Base-by-base conservation (phyloP, 2,888 invertebrate genomes). In the Hypomecis atomaria region DNA sequence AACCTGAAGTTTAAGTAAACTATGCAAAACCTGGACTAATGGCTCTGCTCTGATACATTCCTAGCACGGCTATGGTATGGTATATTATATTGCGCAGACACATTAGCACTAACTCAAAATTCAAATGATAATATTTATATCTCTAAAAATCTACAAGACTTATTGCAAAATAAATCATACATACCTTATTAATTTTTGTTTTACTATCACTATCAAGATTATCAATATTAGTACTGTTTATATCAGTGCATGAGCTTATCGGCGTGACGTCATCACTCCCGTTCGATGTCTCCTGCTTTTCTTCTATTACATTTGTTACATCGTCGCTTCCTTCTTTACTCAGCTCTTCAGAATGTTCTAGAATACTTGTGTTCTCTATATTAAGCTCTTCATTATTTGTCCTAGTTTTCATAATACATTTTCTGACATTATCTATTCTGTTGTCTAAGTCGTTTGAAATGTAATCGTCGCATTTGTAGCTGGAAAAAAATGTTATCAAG, bases 391-490 rank as follows among this genome's bases (percentile, higher is more conserved):
- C 70, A 59, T 76, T 78, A 61, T 79, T 76, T 68, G 75, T 79
- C 49, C 77, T 81, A 69, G 71, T 73, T 75, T 82, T 77, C 77
- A 87, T 92, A 73, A 94, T 83, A 79, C 84, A 84, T 81, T 93
- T 93, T 48, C 95, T 92, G 78, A 95, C 87, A 84, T 93, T 94
- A 76, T 94, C 92, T 80, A 95, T 92, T 70, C 85, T 86, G 71
- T 92, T 87, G 71, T 93, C 90, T 45, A 95, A 93, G 82, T 96
- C 96, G 86, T 96, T 96, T 73, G 94, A 94, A 58, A 96, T 94
- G 92, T 95, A 96, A 76, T 96, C 96, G 87, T 97, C 96, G 91
- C 97, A 97, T 82, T 94, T 93, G 83, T 96, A 96, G 86, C 96
- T 96, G 90, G 43, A 93, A 93, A 63, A 44, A 60, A 45, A 65